Base-by-base conservation (phyloP, 2,113 vertebrate species). In the Calyptomena viridis region DNA sequence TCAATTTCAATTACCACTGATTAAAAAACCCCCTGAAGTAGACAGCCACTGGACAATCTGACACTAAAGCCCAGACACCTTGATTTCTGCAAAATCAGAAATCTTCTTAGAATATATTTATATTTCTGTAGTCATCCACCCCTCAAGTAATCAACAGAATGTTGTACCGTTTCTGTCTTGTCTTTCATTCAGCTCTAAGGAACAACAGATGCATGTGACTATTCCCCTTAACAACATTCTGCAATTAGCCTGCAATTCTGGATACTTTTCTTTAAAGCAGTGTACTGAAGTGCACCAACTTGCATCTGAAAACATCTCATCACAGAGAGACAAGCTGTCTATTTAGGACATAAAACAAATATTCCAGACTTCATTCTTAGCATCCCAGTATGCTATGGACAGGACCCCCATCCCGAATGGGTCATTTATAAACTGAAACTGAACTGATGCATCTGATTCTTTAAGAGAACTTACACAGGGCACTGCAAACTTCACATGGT, bases 131-230 rank as follows among this genome's bases (percentile, higher is more conserved):
- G 31, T 53, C 46, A 90, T 71, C 72, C 69, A 88, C 12, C 21
- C 55, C 33, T 75, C 76, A 81, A 78, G 39, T 37, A 86, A 88
- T 14, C 14, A 79, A 50, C 42, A 89, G 37, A 72, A 14, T 81
- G 53, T 27, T 80, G 55, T 42, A 55, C n/a, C 28, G 33, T 92
- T 84, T 67, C 44, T 90, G n/a, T 30, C 68, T 53, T 44, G 31
- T 25, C 60, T 88, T 90, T 87, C 16, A 22, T 46, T 64, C 53
- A 75, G 56, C 52, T 84, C 19, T 47, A 59, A 86, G 17, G 44
- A 96, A 60, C 42, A 93, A 79, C 50, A 86, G 64, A 93, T 84
- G 37, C 83, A 89, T n/a, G 47, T 90, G 60, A 50, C 69, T 92
- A 64, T 52, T 80, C 44, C 44, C 28, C 40, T 78, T 49, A 63